These are phyloP conservation scores for Apocheima hispidaria DNA, from an alignment of 2,888 invertebrate genomes.

Conservation along the genomic window DNA sequence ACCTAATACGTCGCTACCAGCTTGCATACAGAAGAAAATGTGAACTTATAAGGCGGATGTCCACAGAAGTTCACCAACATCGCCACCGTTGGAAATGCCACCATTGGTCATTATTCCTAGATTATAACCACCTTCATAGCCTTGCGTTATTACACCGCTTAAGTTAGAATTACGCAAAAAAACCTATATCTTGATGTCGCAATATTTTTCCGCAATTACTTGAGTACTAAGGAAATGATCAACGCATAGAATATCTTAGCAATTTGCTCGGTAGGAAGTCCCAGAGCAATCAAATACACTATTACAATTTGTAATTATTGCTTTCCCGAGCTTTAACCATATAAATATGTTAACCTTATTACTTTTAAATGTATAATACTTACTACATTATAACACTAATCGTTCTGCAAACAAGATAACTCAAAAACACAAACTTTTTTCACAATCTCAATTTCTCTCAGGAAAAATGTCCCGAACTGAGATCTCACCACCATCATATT, in stretches of 20 bases:
- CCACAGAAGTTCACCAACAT: neutral
- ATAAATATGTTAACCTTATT: no score
- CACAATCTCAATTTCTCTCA: no score
- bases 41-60: neutral
- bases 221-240: conserved; percentile 7
- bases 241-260: conserved; percentile 2
- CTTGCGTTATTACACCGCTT: conserved; percentile 32
- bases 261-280: neutral
- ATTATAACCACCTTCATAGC: conserved; percentile 48
- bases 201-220: conserved; percentile 15
- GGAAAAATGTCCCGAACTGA: no score
- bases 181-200: conserved; percentile 39
- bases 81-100: conserved; percentile 4
- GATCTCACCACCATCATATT: no score
- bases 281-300: neutral
- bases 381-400: no score
- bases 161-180: conserved; percentile 42
- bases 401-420: no score
- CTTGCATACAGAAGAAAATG: neutral
- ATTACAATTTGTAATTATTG: no score
- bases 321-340: no score
- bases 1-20: no score
- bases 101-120: conserved; percentile 56
- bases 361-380: no score
- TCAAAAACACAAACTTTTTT: no score